Evolutionary conservation across 2,888 invertebrate species (phyloP).

Genomic region (Sisyra nigra): DNA sequence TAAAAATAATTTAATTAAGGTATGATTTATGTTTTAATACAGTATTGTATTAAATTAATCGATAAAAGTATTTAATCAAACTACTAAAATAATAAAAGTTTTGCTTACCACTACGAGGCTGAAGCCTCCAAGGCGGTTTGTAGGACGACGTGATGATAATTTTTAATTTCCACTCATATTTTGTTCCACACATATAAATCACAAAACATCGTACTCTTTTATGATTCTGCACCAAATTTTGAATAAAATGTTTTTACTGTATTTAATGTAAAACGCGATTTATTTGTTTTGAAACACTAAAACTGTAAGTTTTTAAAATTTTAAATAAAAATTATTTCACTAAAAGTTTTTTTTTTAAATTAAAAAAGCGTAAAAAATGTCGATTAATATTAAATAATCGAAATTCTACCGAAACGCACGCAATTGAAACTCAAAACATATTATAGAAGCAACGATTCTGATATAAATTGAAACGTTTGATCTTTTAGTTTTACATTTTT

Average conservation of each 20-base stretch:
- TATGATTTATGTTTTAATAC: too few species aligned
- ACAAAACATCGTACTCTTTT: neutral
- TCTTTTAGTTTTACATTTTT: too few species aligned
- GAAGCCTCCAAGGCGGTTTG: constrained; percentile 8
- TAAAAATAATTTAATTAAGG: too few species aligned
- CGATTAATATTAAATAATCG: neutral
- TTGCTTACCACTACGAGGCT: constrained; percentile 7
- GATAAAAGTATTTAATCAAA: neutral
- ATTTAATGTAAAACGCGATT: too few species aligned
- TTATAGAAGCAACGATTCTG: too few species aligned
- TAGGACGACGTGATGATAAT: constrained; percentile 8
- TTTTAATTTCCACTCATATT: neutral
- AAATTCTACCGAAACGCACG: neutral
- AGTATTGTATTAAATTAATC: too few species aligned
- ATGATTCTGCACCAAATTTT: too few species aligned
- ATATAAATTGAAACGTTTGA: too few species aligned
- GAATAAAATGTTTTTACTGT: too few species aligned
- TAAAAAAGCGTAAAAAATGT: neutral
- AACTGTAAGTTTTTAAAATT: too few species aligned
- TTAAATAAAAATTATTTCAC: neutral
- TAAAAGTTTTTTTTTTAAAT: neutral
- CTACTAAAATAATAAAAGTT: neutral
- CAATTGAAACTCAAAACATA: too few species aligned
- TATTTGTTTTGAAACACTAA: too few species aligned
- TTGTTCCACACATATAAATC: neutral